Evolutionary conservation across 2,797 vertebrate genomes (phyloP).

Genomic region (Pteronotus mesoamericanus): DNA sequence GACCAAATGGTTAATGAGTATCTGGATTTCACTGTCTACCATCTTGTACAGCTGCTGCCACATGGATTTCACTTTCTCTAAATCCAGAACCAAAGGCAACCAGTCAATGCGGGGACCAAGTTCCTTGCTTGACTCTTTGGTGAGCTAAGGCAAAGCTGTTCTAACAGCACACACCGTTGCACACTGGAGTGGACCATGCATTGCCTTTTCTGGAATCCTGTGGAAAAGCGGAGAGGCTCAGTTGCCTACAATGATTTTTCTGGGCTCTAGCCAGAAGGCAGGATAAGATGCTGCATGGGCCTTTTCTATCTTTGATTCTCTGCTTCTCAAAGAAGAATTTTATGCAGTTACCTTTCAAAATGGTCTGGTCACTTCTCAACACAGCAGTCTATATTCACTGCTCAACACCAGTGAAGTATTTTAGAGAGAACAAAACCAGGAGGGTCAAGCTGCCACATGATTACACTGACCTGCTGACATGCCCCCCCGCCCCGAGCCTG

Average conservation of each 20-base stretch:
- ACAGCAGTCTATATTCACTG: too few relatives aligned
- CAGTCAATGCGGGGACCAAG: rapidly evolving
- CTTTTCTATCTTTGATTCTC: background rate
- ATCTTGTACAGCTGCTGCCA: background rate
- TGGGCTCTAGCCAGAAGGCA: background rate
- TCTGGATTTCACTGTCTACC: too few relatives aligned
- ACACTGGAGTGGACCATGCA: background rate
- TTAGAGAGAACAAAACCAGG: background rate
- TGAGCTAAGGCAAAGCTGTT: background rate
- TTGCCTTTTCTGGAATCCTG: background rate
- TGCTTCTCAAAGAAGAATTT: background rate
- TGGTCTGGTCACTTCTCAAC: background rate
- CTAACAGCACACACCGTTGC: background rate
- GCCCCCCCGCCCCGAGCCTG: background rate
- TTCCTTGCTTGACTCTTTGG: background rate
- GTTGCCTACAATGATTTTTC: background rate
- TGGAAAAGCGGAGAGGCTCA: background rate
- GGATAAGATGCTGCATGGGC: background rate
- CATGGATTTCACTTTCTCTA: background rate
- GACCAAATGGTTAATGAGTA: rapidly evolving
- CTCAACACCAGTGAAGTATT: background rate
- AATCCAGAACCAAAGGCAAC: background rate
- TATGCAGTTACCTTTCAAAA: background rate
- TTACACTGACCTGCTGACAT: rapidly evolving
- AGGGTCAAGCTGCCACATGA: rapidly evolving